A percentile compares a stretch with the other conserved stretches of the same genome.
phyloP scores from a whole-genome alignment of 2,888 invertebrate genomes.

The Didymodactylos carnosus region DNA sequence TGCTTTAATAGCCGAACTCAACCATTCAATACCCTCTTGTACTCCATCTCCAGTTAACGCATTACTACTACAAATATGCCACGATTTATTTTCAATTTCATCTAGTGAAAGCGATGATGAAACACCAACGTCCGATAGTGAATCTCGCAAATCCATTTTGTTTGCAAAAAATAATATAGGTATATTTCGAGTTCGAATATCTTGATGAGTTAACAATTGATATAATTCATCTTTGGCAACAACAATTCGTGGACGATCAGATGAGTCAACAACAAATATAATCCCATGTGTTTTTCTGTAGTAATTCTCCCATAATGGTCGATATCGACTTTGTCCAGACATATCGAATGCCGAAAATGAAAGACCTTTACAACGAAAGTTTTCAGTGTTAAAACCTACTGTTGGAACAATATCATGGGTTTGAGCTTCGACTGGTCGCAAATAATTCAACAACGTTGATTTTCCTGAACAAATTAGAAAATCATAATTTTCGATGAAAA shows the following conservation, averaged over 20 bases:
- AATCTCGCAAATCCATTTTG: constrained; percentile 73
- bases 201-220: constrained; percentile 64
- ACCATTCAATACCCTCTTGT: constrained; percentile 75
- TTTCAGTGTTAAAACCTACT: constrained; percentile 68
- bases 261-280: constrained; percentile 84
- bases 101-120: constrained; percentile 57
- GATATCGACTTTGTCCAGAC: constrained; percentile 81
- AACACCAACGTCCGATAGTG: constrained; percentile 43
- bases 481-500: too few relatives aligned
- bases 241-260: constrained; percentile 65
- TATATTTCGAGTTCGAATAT: constrained; percentile 45
- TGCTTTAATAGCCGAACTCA: constrained; percentile 28
- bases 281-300: constrained; percentile 79
- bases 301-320: constrained; percentile 89
- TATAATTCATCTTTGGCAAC: constrained; percentile 86
- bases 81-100: constrained; percentile 65
- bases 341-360: constrained; percentile 82
- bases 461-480: too few relatives aligned
- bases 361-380: constrained; percentile 64
- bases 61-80: constrained; percentile 84
- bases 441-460: constrained; percentile 70
- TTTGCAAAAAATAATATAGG: constrained; percentile 86
- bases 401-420: constrained; percentile 55
- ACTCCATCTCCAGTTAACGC: constrained; percentile 78
- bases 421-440: constrained; percentile 61